Base-by-base conservation (phyloP, 2,888 invertebrate species). In the Villa cingulata region DNA sequence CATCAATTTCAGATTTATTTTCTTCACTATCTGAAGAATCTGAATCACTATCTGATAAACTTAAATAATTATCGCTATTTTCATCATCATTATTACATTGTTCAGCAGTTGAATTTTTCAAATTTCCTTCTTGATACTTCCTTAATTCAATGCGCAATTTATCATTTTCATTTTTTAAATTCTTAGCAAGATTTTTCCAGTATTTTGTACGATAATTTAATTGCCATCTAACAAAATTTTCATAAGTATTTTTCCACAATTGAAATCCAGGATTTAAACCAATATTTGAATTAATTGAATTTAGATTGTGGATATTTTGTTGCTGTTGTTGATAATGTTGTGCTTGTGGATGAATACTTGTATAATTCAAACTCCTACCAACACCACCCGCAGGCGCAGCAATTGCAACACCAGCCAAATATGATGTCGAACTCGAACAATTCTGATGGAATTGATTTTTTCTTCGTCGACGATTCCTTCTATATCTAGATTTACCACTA, bases 201-300 rank as follows among this genome's bases (percentile, higher is more conserved):
- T 42, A 51, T 10, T 18, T 17, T 9, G 41, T 44, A 16, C 45
- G 48, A 39, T 51, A 43, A 18, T 51, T 36, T 14, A 38, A 37
- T 37, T 51, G 51, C 48, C 51, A 51, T 39, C 41, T 48, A 29
- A 42, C 40, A 16, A 51, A 20, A 46, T 51, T 51, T 18, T 48
- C 46, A 34, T 51, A 51, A 14, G 51, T 51, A 18, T 44, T 29
- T 9, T 36, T 23, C 51, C 51, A 51, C n/a, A 51, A 23, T 4
- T 47, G 36, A 9, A 41, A 34, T 37, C 41, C 46, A 9, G 16
- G 14, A 19, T 14, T 38, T 4, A 16, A 14, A 12, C 15, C 32
- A 36, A 2, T 15, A 6, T n/a, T n/a, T n/a, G n/a, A n/a, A n/a
- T n/a, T n/a, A n/a, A n/a, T n/a, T n/a, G n/a, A n/a, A n/a, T n/a